Percentiles rank a stretch among this genome's conserved stretches.
These are phyloP conservation scores for Belonocnema kinseyi DNA, from an alignment of 1,140 invertebrate genomes.

Conservation along the genomic window DNA sequence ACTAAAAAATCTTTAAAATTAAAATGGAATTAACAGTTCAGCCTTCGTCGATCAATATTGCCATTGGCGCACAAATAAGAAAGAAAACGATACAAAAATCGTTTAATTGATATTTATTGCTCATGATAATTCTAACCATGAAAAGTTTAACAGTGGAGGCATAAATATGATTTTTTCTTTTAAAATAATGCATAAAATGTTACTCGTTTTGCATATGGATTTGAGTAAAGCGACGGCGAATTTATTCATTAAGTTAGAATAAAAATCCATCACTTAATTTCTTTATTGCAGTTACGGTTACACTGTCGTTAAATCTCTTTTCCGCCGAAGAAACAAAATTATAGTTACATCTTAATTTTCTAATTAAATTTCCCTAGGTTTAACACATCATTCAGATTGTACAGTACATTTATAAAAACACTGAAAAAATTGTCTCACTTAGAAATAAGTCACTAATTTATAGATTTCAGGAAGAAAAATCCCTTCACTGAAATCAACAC, in stretches of 20 bases:
- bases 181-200: no score
- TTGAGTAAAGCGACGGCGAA: no score
- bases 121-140: no score
- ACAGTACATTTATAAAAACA: background rate
- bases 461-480: background rate
- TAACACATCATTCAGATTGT: no score
- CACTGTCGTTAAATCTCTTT: conserved; percentile 17
- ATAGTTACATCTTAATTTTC: background rate
- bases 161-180: no score
- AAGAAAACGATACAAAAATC: conserved; percentile 26
- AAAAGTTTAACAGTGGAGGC: no score
- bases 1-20: background rate
- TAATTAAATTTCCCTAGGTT: background rate
- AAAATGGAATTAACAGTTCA: conserved; percentile 53
- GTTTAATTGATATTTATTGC: background rate
- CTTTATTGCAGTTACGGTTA: background rate
- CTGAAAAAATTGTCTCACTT: conserved; percentile 10
- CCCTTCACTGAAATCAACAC: background rate
- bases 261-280: no score
- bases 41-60: conserved; percentile 59
- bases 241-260: no score
- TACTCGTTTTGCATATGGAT: no score
- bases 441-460: background rate
- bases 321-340: background rate
- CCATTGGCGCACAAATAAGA: conserved; percentile 55